phyloP scores from a whole-genome alignment of 2,888 invertebrate species.

The Zhengitettix transpicula region DNA sequence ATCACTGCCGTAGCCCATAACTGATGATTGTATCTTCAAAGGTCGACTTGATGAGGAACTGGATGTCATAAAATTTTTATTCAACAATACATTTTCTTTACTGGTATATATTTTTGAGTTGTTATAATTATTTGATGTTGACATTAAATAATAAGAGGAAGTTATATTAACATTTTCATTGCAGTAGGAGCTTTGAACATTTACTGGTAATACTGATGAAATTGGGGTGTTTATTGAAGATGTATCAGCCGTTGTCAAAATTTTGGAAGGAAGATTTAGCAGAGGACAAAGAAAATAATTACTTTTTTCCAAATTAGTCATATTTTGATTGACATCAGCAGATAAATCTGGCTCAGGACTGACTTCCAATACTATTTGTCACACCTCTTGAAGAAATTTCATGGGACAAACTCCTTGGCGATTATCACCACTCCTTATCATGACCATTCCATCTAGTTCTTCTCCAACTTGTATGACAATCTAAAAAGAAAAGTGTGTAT shows the following conservation, averaged over 20 bases:
- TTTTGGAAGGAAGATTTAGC: no score
- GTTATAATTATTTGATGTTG: neutral
- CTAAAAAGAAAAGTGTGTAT: slow-evolving; percentile 20
- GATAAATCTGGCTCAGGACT: neutral
- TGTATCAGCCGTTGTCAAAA: neutral
- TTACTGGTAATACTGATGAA: neutral
- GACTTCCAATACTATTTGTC: slow-evolving; percentile 26
- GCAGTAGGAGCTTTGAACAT: neutral
- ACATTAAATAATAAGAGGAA: neutral
- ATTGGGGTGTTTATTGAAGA: neutral
- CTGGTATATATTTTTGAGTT: neutral
- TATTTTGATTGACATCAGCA: no score
- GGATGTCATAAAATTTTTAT: neutral
- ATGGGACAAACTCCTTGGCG: slow-evolving; percentile 87
- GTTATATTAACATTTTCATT: neutral
- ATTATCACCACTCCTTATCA: slow-evolving; percentile 84
- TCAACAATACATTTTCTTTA: neutral
- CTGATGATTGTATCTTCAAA: neutral
- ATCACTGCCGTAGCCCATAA: neutral
- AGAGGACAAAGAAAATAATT: no score
- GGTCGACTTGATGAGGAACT: neutral
- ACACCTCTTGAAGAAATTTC: slow-evolving; percentile 88
- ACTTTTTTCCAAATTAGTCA: no score
- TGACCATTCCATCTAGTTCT: slow-evolving; percentile 83
- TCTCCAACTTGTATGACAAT: slow-evolving; percentile 86